Percentiles rank a stretch among this genome's conserved stretches.
Conservation (phyloP, 2,113 vertebrate species). For the Varanus komodoensis region DNA sequence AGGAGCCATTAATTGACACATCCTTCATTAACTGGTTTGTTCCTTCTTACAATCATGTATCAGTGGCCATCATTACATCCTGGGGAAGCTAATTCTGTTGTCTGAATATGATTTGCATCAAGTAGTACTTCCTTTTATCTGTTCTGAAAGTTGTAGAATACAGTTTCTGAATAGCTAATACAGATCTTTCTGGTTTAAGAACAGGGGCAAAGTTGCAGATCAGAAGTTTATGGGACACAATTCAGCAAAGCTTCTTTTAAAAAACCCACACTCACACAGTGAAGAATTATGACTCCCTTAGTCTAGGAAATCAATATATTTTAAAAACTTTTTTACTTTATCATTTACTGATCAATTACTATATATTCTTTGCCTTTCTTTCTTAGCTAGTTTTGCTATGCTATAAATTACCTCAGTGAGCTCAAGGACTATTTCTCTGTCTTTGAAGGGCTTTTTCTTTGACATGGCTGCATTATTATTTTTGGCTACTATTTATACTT, state of each 20-base stretch:
- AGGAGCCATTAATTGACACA: too few species aligned
- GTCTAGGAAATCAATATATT: neutral
- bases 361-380: neutral
- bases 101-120: too few species aligned
- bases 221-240: neutral
- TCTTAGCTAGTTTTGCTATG: neutral
- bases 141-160: neutral
- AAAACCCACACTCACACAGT: neutral
- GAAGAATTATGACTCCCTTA: neutral
- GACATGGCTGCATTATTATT: neutral
- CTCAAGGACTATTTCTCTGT: neutral
- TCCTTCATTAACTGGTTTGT: too few species aligned
- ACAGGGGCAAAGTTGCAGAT: neutral
- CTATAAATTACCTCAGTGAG: neutral
- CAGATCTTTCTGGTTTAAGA: too few species aligned
- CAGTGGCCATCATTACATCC: too few species aligned
- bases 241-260: neutral
- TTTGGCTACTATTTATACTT: neutral
- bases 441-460: neutral
- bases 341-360: neutral
- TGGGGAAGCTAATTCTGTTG: too few species aligned
- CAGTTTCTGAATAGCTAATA: neutral
- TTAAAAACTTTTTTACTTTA: neutral
- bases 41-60: too few species aligned
- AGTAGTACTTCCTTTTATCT: too few species aligned